These are phyloP conservation scores for Eurystomus glaucurus DNA, from an alignment of 2,797 vertebrate genomes.

Conservation along the genomic window DNA sequence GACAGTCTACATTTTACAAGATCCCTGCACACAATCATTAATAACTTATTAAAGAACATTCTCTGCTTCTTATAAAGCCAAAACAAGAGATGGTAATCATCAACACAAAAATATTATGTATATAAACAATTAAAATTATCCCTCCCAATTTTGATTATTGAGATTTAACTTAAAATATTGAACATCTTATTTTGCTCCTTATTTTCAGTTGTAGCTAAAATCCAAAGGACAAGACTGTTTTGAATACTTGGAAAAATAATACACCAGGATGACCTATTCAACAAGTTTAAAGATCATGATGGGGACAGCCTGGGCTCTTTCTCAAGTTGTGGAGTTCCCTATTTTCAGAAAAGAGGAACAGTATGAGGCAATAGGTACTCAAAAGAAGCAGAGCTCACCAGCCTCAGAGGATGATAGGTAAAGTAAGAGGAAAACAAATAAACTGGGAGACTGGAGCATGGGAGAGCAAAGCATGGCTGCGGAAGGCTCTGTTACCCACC, in stretches of 20 bases:
- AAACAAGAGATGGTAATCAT: neutral
- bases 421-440: neutral
- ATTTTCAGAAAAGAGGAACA: conserved; percentile 20
- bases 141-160: neutral
- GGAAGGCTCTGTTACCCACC: neutral
- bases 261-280: neutral
- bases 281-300: neutral
- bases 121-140: neutral
- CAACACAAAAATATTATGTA: neutral
- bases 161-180: neutral
- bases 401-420: neutral
- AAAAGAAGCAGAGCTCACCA: neutral
- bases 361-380: neutral
- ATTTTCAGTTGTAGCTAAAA: neutral
- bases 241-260: conserved; percentile 5
- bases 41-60: neutral
- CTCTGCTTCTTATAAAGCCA: neutral
- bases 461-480: neutral
- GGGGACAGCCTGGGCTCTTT: neutral
- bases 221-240: neutral
- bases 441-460: neutral
- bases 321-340: neutral
- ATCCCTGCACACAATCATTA: neutral
- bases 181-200: neutral
- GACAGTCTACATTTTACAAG: neutral